Conservation (phyloP, 2,888 invertebrate genomes). For the Zelleria hepariella region DNA sequence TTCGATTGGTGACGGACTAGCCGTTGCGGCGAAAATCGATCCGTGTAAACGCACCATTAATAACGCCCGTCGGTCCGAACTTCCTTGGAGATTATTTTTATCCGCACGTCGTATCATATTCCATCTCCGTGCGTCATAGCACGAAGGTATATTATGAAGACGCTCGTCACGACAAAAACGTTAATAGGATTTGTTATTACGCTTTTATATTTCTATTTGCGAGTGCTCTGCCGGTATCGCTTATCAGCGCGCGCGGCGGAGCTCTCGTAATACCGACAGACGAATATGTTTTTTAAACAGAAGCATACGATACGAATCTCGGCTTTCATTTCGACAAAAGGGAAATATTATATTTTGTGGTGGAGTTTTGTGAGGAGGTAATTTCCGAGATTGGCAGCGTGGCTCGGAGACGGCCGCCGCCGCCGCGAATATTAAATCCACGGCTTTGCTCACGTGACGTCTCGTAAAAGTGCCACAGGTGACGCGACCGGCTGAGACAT, state of each 20-base stretch:
- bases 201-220: not conserved
- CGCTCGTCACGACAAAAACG: not conserved
- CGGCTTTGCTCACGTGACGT: not conserved
- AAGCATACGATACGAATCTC: not conserved
- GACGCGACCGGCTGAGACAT: not conserved
- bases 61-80: not conserved
- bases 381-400: constrained; percentile 38
- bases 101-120: not conserved
- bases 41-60: no score
- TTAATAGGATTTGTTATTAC: not conserved
- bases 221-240: not conserved
- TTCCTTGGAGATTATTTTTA: not conserved
- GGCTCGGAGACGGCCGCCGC: not conserved
- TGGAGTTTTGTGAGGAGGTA: constrained; percentile 37
- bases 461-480: not conserved
- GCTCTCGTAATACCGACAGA: not conserved
- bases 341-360: constrained; percentile 32
- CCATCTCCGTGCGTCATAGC: not conserved
- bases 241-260: not conserved
- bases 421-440: not conserved
- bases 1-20: no score
- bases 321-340: not conserved
- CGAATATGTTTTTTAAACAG: not conserved
- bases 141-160: not conserved
- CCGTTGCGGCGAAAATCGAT: no score